phyloP scores from a whole-genome alignment of 2,113 vertebrate genomes.

The Agelaius tricolor region DNA sequence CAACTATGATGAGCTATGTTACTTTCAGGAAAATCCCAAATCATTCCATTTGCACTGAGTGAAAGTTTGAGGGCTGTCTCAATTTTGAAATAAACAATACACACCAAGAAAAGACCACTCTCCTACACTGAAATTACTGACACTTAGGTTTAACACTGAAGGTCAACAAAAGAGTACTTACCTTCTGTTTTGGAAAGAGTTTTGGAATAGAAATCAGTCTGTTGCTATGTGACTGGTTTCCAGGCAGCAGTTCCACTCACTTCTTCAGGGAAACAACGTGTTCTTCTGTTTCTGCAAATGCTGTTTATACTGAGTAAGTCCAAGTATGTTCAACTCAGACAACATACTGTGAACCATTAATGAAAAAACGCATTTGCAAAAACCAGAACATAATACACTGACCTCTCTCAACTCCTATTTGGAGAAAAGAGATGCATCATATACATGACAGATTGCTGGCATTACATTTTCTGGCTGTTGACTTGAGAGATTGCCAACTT shows the following conservation, averaged over 20 bases:
- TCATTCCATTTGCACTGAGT: background rate
- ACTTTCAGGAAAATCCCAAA: background rate
- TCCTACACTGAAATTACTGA: background rate
- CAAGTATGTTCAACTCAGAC: constrained; percentile 2
- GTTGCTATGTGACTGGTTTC: constrained; percentile 58
- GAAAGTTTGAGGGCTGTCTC: background rate
- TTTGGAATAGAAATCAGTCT: constrained; percentile 52
- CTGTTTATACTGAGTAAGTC: constrained; percentile 48
- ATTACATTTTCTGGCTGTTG: constrained; percentile 8
- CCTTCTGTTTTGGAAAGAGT: constrained; percentile 63
- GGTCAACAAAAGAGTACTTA: constrained; percentile 44
- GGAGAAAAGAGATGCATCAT: background rate
- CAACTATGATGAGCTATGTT: background rate
- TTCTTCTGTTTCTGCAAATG: constrained; percentile 56
- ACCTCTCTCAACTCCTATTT: background rate
- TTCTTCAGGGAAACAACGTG: background rate
- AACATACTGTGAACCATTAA: background rate
- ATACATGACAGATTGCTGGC: background rate
- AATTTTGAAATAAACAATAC: background rate
- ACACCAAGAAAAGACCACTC: background rate
- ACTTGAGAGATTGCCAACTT: background rate
- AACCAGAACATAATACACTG: constrained; percentile 26
- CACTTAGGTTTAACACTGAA: constrained; percentile 19
- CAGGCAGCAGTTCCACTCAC: constrained; percentile 42
- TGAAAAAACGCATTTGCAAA: constrained; percentile 45